Conservation (phyloP, 2,113 vertebrate species). For the Turdus rufiventris region DNA sequence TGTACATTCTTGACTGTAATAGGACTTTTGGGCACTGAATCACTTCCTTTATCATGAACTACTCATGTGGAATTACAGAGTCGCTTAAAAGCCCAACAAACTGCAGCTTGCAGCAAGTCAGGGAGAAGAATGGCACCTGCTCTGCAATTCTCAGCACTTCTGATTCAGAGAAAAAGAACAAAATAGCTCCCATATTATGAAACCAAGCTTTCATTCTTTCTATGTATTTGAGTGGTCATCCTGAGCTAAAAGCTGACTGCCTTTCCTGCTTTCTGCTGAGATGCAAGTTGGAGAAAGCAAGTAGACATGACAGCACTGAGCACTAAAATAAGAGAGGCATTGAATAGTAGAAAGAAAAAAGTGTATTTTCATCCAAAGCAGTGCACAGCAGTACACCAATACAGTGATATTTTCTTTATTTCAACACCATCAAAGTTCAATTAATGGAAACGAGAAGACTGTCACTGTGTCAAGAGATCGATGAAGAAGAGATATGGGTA, state of each 20-base stretch:
- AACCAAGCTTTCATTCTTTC: background rate
- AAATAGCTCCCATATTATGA: background rate
- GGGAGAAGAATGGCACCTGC: background rate
- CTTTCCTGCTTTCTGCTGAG: background rate
- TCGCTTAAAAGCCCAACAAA: conserved; percentile 4
- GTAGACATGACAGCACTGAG: background rate
- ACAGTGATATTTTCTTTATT: conserved; percentile 50
- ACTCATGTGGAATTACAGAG: background rate
- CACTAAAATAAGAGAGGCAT: conserved; percentile 9
- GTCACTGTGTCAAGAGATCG: background rate
- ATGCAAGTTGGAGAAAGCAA: background rate
- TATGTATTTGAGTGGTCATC: background rate
- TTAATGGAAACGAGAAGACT: background rate
- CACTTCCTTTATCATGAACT: background rate
- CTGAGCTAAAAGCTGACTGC: conserved; percentile 6
- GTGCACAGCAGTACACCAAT: conserved; percentile 40
- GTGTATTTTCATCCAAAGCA: conserved; percentile 39
- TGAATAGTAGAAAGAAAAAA: conserved; percentile 39
- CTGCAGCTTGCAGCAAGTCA: background rate
- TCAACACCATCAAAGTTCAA: conserved; percentile 24
- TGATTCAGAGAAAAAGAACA: background rate
- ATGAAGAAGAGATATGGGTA: background rate
- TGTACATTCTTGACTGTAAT: conserved; percentile 10
- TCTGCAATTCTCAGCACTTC: background rate
- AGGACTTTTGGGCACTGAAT: background rate